Evolutionary conservation across 2,113 vertebrate species (phyloP), one percentile per base, ranked within the genome.

Genomic region (Lethenteron reissneri): DNA sequence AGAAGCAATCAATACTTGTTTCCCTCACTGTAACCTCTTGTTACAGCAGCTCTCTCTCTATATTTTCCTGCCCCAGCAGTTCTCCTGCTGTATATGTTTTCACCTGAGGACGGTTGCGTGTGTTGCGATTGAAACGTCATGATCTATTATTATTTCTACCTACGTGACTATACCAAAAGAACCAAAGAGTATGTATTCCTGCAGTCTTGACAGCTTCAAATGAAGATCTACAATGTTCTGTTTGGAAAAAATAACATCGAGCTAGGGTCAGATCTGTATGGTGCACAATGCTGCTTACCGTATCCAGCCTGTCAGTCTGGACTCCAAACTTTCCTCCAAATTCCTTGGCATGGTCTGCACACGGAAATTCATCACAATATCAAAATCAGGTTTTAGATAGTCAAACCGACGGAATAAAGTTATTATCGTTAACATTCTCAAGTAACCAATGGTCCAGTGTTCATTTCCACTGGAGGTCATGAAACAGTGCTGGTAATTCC

Each of bases 241-340:
- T 17, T 17, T 13, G 60, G 13, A 68, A 68, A 3, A n/a, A 19
- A 4, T 68, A 68, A 9, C 15, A 68, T 68, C 15, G 15, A 68
- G 19, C 15, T n/a, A 15, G 15, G 9, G 15, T 68, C 19, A n/a
- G 7, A 15, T 68, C 19, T 68, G 62, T 19, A n/a, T 8, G 15
- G 15, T 15, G 19, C 19, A 68, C 15, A 68, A 68, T 15, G 15
- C 19, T 68, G 41, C 77, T 78, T 79, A 95, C 92, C 86, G 92
- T 92, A 78, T 97, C 92, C 77, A 95, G 83, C 74, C 88, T 83
- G 78, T 95, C 91, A 60, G 79, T 76, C 80, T 97, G 86, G 13
- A 96, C 82, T 13, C 91, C 90, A 0, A 86, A 97, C 4, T 80
- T 85, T 21, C 90, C 92, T 71, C 91, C 94, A 73, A 99, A 97